Evolutionary conservation across 2,113 vertebrate genomes (phyloP).

Genomic region (Dicerorhinus sumatrensis): DNA sequence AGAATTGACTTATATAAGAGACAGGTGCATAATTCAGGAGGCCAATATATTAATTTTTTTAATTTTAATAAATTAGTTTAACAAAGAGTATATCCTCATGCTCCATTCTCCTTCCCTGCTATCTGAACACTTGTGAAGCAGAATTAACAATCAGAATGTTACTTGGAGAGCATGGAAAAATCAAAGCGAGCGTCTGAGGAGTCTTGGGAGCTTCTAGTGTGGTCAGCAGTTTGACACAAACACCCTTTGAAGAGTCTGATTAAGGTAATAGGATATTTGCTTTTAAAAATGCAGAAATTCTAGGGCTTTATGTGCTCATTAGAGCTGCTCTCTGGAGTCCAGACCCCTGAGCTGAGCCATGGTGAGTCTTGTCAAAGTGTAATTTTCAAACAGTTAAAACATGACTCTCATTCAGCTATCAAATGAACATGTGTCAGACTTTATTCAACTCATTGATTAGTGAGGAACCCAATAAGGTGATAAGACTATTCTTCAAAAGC

Average conservation of each 20-base stretch:
- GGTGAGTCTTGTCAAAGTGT: not conserved
- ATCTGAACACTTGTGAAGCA: not conserved
- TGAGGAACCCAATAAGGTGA: not conserved
- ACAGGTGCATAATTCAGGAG: not conserved
- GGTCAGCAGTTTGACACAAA: not conserved
- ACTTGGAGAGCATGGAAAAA: not conserved
- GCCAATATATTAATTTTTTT: not conserved
- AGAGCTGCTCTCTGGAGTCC: not conserved
- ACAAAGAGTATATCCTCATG: not conserved
- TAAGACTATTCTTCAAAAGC: not conserved
- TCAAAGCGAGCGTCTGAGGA: not conserved
- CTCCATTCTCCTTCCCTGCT: not conserved
- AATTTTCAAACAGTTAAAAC: slow-evolving; percentile 27
- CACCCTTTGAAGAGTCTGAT: not conserved
- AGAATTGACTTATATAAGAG: not conserved
- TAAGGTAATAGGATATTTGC: slow-evolving; percentile 4
- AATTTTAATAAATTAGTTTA: not conserved
- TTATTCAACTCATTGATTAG: not conserved
- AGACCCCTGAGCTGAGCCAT: not conserved
- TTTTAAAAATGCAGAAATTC: slow-evolving; percentile 26
- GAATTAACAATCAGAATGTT: not conserved
- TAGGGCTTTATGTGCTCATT: not conserved
- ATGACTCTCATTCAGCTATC: not conserved
- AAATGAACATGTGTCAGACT: not conserved
- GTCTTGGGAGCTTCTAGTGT: not conserved